A percentile compares a stretch with the other conserved stretches of the same genome.
These are phyloP conservation scores for Chymomyza fuscimana DNA, from an alignment of 2,888 invertebrate genomes.

Conservation along the genomic window DNA sequence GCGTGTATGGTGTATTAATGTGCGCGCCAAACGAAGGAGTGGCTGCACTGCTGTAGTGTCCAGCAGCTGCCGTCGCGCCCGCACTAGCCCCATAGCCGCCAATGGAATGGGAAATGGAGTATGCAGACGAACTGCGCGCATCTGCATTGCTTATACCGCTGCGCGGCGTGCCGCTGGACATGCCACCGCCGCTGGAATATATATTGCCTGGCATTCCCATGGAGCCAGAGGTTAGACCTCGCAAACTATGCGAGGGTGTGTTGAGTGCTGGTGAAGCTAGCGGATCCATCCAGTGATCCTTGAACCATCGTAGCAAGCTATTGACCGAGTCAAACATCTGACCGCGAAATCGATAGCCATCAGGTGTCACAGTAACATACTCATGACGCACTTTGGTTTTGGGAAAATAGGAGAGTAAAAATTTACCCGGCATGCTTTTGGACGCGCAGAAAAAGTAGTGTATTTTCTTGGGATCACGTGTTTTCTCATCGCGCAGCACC, in stretches of 20 bases:
- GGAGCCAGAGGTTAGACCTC: constrained; percentile 1
- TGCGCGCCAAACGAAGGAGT: constrained; percentile 79
- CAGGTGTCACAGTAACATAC: constrained; percentile 93
- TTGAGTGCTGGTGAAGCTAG: constrained; percentile 88
- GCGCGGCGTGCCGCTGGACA: constrained; percentile 58
- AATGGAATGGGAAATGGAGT: constrained; percentile 66
- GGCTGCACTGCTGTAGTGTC: constrained; percentile 32
- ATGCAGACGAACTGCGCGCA: constrained; percentile 53
- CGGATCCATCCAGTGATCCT: constrained; percentile 97
- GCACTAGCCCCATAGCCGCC: constrained; percentile 21
- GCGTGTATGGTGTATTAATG: constrained; percentile 93
- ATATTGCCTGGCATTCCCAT: constrained; percentile 13
- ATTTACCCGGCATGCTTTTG: constrained; percentile 94
- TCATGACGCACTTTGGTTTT: constrained; percentile 92
- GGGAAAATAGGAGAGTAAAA: constrained; percentile 95
- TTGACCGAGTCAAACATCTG: constrained; percentile 89
- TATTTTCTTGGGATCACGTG: constrained; percentile 91
- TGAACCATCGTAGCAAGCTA: constrained; percentile 95
- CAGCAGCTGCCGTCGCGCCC: constrained; percentile 78
- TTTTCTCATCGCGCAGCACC: constrained; percentile 91
- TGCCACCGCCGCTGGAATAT: constrained; percentile 60
- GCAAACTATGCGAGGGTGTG: constrained; percentile 77
- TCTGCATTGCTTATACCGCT: constrained; percentile 51
- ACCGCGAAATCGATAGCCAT: constrained; percentile 94
- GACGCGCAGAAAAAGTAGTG: constrained; percentile 93